Conservation (phyloP, 2,888 invertebrate genomes). For the Mayetiola destructor region DNA sequence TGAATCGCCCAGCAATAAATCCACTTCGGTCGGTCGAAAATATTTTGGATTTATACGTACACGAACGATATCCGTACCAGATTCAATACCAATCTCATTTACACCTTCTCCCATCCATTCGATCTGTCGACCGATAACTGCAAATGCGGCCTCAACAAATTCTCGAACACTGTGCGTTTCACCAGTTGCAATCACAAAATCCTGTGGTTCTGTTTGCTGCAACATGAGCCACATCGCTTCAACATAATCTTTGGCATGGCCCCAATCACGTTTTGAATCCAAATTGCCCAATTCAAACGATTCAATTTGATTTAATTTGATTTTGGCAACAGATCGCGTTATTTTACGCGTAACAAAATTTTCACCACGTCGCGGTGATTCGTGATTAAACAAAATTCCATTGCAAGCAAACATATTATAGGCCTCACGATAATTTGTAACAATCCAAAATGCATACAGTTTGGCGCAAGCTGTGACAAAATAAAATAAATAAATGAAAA, state of each 20-base stretch:
- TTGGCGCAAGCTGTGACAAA: slow-evolving; percentile 70
- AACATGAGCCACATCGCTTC: slow-evolving; percentile 99
- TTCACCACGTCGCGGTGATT: slow-evolving; percentile 88
- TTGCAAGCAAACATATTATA: slow-evolving; percentile 93
- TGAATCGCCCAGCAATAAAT: slow-evolving; percentile 83
- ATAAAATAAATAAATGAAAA: no score
- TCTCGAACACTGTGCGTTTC: slow-evolving; percentile 89
- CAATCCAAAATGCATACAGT: slow-evolving; percentile 92
- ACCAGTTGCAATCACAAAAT: slow-evolving; percentile 95
- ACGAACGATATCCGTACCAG: slow-evolving; percentile 54
- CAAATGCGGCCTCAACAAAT: slow-evolving; percentile 88
- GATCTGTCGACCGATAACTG: slow-evolving; percentile 62
- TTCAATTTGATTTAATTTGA: slow-evolving; percentile 72
- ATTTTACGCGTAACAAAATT: slow-evolving; percentile 98
- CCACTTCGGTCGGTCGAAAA: slow-evolving; percentile 97
- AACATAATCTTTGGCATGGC: slow-evolving; percentile 90
- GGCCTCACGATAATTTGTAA: slow-evolving; percentile 88
- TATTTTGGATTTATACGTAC: slow-evolving; percentile 85
- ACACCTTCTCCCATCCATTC: slow-evolving; percentile 79
- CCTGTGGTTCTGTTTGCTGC: slow-evolving; percentile 79
- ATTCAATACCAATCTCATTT: slow-evolving; percentile 59
- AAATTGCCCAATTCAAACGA: slow-evolving; percentile 83
- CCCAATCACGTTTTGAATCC: slow-evolving; percentile 96
- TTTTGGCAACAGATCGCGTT: slow-evolving; percentile 94
- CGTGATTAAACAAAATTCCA: slow-evolving; percentile 92